Base-by-base conservation (phyloP, 2,888 invertebrate genomes). In the Laothoe populi region DNA sequence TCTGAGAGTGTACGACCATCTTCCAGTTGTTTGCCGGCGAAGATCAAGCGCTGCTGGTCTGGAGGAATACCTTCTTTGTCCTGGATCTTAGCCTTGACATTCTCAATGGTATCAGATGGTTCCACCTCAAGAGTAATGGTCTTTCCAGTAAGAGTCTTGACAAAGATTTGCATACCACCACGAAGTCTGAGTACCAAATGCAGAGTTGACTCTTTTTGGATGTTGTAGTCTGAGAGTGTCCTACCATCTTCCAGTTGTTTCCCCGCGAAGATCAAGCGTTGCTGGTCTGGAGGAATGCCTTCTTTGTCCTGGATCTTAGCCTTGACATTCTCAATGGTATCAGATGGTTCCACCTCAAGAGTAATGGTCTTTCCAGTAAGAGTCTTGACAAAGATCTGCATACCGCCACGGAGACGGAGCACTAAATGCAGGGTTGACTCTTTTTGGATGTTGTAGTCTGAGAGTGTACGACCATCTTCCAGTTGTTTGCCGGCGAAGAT, bases 361-460 rank as follows among this genome's bases (percentile, higher is more conserved):
- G 87, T 87, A 4, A 87, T 87, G 0, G 87, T 87, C 4, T 87
- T 87, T 0, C 87, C 87, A 3, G 87, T 87, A 0, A 87, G 63
- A 0, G 87, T 87, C 21, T 87, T 87, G 0, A 87, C 87, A 13
- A 87, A 87, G 1, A 87, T 87, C 59, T 87, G 86, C 86, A 86
- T 87, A 23, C 87, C 87, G 60, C 87, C 87, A 24, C 87, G 78
- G 0, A 89, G 84, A 78, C 89, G 86, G 0, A 90, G 13, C 0
- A 90, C 89, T 4, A 90, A 48, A 4, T 89, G 89, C 0, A 89
- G 78, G 0, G 89, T 89, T 0, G 88, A 88, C 26, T 89, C 89
- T 1, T 89, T 89, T 5, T 89, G 89, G 4, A 89, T 89, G 11
- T 89, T 89, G 48, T 89, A 89, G 59, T 89, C 89, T 0, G 88